A percentile compares a stretch with the other conserved stretches of the same genome.
Evolutionary conservation across 2,113 vertebrate species (phyloP).

Genomic region (Brachirus orientalis): DNA sequence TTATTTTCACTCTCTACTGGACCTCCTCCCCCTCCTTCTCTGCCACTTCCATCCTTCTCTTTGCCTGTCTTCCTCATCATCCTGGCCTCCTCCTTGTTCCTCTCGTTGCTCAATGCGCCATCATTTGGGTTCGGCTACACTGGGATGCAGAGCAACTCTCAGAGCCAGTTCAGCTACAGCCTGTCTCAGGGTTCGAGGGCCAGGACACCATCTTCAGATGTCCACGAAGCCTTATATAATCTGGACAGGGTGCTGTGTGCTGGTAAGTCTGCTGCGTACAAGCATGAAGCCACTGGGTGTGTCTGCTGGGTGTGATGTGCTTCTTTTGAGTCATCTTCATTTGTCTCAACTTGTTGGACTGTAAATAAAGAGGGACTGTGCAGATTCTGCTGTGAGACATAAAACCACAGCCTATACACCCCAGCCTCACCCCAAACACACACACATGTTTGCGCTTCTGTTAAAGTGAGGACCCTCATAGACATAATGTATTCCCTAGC

Average conservation of each 20-base stretch:
- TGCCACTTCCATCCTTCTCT: slow-evolving; percentile 19
- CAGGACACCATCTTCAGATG: slow-evolving; percentile 70
- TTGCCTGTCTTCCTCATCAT: too few relatives aligned
- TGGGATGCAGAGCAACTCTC: slow-evolving; percentile 73
- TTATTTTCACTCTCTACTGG: too few relatives aligned
- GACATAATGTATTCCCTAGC: too few relatives aligned
- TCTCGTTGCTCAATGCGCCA: slow-evolving; percentile 57
- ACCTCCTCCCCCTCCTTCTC: slow-evolving; percentile 19
- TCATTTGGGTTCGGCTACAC: slow-evolving; percentile 81
- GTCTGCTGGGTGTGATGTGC: slow-evolving; percentile 17
- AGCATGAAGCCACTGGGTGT: slow-evolving; percentile 37
- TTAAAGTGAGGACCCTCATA: too few relatives aligned
- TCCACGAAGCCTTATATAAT: slow-evolving; percentile 76
- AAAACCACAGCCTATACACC: too few relatives aligned
- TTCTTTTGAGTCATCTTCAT: slow-evolving; percentile 5
- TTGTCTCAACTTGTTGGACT: background rate
- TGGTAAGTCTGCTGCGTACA: slow-evolving; percentile 60
- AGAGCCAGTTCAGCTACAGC: slow-evolving; percentile 76
- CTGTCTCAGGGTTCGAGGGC: slow-evolving; percentile 68
- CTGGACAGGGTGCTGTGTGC: slow-evolving; percentile 78
- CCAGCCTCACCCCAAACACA: too few relatives aligned
- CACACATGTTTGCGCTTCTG: too few relatives aligned
- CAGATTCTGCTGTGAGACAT: too few relatives aligned
- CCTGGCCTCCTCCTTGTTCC: too few relatives aligned
- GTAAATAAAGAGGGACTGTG: too few relatives aligned